Base-by-base conservation (phyloP, 2,888 invertebrate genomes). In the Catotricha subobsoleta region DNA sequence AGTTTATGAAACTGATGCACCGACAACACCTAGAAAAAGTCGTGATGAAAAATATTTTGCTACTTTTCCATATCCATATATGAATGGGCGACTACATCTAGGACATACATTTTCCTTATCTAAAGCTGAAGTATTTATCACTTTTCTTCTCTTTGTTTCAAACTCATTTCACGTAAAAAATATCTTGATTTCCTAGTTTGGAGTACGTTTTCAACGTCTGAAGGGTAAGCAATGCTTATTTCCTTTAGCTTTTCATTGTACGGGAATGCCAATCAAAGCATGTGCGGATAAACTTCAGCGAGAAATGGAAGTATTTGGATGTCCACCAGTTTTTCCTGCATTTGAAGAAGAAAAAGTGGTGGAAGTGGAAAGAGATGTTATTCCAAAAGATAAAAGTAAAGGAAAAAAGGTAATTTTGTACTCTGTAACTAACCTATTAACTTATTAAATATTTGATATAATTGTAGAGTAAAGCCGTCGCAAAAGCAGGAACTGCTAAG, bases 211-310 rank as follows among this genome's bases (percentile, higher is more conserved):
- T 60, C 76, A 95, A 48, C 74, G 94, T n/a, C 62, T 97, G 39
- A 79, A 84, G 60, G 97, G 98, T 0, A 88, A 84, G 57, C 74
- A 72, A 52, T 86, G 83, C 10, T 68, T 98, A 8, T 97, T 95
- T 64, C 98, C 98, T 12, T 97, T 99, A 66, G 97, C 91, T 3
- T 84, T 99, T 51, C 98, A 99, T 62, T 95, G 95, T 57, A 99
- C 98, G 18, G 98, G 98, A 35, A 98, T 97, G 97, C 97, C 97
- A 1, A 98, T 98, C 45, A 97, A 95, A 65, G 95, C 97, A 0
- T 95, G 95, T 67, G 88, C 98, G 12, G 98, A 98, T 61, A 99
- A 98, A 60, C 62, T 98, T 33, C 88, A 86, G 54, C 68, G 90
- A 44, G 98, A 99, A 67, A 80, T 98, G 65, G 80, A 83, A 56